These are phyloP conservation scores for Drosophila setosimentum DNA, from an alignment of 2,888 invertebrate species.

Conservation along the genomic window DNA sequence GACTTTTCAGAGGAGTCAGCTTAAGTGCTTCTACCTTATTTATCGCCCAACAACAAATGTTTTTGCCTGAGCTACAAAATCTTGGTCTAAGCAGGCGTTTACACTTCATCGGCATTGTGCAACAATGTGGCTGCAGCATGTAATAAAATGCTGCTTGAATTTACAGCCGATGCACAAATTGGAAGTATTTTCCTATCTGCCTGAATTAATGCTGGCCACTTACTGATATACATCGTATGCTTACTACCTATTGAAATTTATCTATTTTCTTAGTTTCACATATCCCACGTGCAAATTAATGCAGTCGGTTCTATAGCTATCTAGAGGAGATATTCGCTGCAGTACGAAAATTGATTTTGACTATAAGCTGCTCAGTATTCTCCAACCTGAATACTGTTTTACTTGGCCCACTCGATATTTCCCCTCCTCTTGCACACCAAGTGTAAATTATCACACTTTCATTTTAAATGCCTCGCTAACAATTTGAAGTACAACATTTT, in stretches of 20 bases:
- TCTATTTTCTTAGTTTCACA: neutral
- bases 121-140: conserved; percentile 36
- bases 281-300: neutral
- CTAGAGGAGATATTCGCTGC: neutral
- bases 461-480: conserved; percentile 12
- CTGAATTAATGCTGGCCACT: conserved; percentile 1
- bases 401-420: neutral
- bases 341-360: neutral
- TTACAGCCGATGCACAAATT: conserved; percentile 45
- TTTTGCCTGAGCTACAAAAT: neutral
- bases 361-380: neutral
- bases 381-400: neutral
- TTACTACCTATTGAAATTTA: neutral
- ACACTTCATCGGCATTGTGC: conserved; percentile 30
- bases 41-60: conserved; percentile 22
- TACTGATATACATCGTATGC: neutral
- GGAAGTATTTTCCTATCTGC: conserved; percentile 6
- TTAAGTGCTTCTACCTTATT: conserved; percentile 8
- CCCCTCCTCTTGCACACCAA: neutral
- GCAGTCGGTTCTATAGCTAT: neutral
- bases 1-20: neutral
- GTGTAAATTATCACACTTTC: conserved; percentile 27
- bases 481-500: conserved; percentile 25
- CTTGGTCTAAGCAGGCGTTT: conserved; percentile 5
- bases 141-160: conserved; percentile 25